Percentiles rank a stretch among this genome's conserved stretches.
phyloP scores from a whole-genome alignment of 1,140 invertebrate genomes.

The Olivierus martensii region DNA sequence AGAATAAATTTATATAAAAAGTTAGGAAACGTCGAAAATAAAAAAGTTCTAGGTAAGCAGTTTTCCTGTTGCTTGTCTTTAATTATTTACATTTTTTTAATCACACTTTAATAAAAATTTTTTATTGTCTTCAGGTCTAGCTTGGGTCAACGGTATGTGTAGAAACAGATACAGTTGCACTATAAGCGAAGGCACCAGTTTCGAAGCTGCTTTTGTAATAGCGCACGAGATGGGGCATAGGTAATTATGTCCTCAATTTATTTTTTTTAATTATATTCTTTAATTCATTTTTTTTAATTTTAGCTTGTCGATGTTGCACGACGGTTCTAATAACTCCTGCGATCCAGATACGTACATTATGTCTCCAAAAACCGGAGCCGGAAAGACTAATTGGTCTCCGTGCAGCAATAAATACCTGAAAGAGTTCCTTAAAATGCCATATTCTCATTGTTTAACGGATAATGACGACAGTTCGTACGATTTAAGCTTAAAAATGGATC shows the following conservation, averaged over 20 bases:
- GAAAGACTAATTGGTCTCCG: constrained; percentile 23
- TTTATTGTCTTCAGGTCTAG: constrained; percentile 23
- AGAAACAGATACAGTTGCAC: constrained; percentile 30
- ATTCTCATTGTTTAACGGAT: too few species aligned
- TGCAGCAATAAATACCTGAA: constrained; percentile 24
- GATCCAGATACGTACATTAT: constrained; percentile 21
- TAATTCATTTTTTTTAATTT: too few species aligned
- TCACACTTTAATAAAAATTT: too few species aligned
- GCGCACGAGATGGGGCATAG: constrained; percentile 35
- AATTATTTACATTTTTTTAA: too few species aligned
- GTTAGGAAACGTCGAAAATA: constrained; percentile 16
- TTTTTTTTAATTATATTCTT: too few species aligned
- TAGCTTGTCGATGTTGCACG: constrained; percentile 29
- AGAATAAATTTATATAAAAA: constrained; percentile 20
- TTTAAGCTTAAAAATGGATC: too few species aligned
- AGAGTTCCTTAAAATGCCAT: constrained; percentile 19
- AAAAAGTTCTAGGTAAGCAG: constrained; percentile 21
- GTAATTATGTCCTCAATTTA: too few species aligned
- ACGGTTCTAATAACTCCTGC: constrained; percentile 24
- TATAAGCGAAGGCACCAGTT: constrained; percentile 33
- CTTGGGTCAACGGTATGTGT: constrained; percentile 35
- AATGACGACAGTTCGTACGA: too few species aligned
- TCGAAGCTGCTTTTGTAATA: constrained; percentile 34
- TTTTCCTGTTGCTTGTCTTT: too few species aligned
- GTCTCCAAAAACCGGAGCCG: constrained; percentile 24